phyloP scores from a whole-genome alignment of 2,888 invertebrate genomes.

The Drosophila acutilabella region DNA sequence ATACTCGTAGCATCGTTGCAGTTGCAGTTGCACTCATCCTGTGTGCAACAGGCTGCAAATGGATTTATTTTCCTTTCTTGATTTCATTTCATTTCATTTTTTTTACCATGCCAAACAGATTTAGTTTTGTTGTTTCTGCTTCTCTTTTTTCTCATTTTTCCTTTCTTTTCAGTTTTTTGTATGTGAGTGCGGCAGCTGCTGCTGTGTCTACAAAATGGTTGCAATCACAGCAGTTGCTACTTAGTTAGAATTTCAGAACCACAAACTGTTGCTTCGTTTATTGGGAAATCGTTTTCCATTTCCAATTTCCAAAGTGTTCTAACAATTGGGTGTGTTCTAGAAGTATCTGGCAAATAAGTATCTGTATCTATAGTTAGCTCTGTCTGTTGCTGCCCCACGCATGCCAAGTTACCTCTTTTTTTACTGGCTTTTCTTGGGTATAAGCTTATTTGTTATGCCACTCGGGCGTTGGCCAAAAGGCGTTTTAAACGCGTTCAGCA shows the following conservation, averaged over 20 bases:
- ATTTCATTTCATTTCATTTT: constrained; percentile 14
- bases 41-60: constrained; percentile 76
- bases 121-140: constrained; percentile 59
- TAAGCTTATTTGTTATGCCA: constrained; percentile 42
- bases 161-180: constrained; percentile 28
- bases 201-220: constrained; percentile 61
- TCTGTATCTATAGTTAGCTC: background rate
- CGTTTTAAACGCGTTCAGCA: constrained; percentile 72
- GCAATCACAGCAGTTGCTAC: constrained; percentile 64
- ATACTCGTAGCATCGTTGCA: constrained; percentile 16
- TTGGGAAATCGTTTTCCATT: constrained; percentile 20
- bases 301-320: constrained; percentile 2
- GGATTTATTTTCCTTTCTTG: constrained; percentile 26
- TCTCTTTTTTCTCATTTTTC: constrained; percentile 43
- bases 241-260: constrained; percentile 41
- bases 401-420: constrained; percentile 28
- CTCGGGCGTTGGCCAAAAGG: constrained; percentile 37
- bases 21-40: constrained; percentile 52
- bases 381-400: constrained; percentile 15
- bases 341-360: constrained; percentile 3
- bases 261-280: constrained; percentile 34
- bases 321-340: constrained; percentile 45
- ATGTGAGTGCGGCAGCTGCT: constrained; percentile 53
- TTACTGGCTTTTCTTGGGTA: constrained; percentile 21
- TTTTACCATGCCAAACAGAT: constrained; percentile 74